These are phyloP conservation scores for Nesidiocoris tenuis DNA, from an alignment of 2,888 invertebrate species.

Conservation along the genomic window DNA sequence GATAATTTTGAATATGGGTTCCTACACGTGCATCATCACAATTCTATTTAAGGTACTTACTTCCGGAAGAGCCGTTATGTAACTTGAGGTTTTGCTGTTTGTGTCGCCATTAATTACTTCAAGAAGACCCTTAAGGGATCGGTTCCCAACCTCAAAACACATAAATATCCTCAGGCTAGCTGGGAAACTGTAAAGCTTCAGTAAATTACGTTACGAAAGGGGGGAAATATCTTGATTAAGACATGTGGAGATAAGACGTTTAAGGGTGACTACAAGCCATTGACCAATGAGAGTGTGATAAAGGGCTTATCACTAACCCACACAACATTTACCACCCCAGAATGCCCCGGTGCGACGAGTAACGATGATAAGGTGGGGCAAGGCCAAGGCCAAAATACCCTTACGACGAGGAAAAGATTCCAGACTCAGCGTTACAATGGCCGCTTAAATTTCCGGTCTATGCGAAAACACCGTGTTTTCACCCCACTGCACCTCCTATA, in stretches of 20 bases:
- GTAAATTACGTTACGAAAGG: conserved; percentile 15
- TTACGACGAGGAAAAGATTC: not conserved
- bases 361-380: conserved; percentile 7
- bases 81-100: no score
- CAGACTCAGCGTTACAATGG: not conserved
- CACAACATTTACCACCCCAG: conserved; percentile 27
- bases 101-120: not conserved
- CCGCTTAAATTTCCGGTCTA: not conserved
- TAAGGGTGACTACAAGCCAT: conserved; percentile 30
- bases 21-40: no score
- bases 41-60: no score
- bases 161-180: conserved; percentile 4
- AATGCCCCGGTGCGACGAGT: conserved; percentile 9
- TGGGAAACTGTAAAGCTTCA: conserved; percentile 6
- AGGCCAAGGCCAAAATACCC: conserved; percentile 13
- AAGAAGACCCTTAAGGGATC: not conserved
- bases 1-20: no score
- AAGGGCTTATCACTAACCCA: conserved; percentile 19
- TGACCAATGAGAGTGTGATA: conserved; percentile 24
- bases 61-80: no score
- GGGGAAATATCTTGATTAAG: conserved; percentile 21
- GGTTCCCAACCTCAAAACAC: conserved; percentile 24
- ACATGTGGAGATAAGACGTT: conserved; percentile 30
- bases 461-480: not conserved
- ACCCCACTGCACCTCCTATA: no score